These are phyloP conservation scores for Agrilus planipennis DNA, from an alignment of 1,140 invertebrate species.

Conservation along the genomic window DNA sequence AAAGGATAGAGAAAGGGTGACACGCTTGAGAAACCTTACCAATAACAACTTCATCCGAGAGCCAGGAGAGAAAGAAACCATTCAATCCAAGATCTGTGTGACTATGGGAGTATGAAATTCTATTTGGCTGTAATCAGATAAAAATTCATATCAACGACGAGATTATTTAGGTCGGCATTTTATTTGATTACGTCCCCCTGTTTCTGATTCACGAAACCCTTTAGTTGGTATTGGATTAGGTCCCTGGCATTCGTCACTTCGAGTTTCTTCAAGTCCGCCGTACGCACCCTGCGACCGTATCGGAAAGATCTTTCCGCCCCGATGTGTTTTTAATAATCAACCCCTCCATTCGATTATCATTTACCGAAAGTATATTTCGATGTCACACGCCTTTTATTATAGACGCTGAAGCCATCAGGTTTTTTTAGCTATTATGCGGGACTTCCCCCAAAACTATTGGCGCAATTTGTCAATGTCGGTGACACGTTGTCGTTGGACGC, in stretches of 20 bases:
- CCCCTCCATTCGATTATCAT: conserved; percentile 14
- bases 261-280: not conserved
- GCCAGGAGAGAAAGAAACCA: no score
- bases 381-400: conserved; percentile 23
- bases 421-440: conserved; percentile 7
- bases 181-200: conserved; percentile 5
- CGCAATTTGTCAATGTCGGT: no score
- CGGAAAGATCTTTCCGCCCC: conserved; percentile 14
- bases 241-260: conserved; percentile 1
- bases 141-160: no score
- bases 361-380: conserved; percentile 22
- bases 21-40: no score
- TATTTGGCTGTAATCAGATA: no score
- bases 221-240: conserved; percentile 1
- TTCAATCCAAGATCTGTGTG: no score
- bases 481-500: no score
- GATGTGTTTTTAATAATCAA: conserved; percentile 18
- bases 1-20: no score
- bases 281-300: conserved; percentile 5
- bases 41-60: no score
- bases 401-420: not conserved
- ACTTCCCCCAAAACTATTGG: conserved; percentile 3
- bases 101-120: no score
- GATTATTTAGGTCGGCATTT: conserved; percentile 5
- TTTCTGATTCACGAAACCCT: conserved; percentile 1